Evolutionary conservation across 2,797 vertebrate genomes (phyloP).

Genomic region (Arrhamphus sclerolepis): DNA sequence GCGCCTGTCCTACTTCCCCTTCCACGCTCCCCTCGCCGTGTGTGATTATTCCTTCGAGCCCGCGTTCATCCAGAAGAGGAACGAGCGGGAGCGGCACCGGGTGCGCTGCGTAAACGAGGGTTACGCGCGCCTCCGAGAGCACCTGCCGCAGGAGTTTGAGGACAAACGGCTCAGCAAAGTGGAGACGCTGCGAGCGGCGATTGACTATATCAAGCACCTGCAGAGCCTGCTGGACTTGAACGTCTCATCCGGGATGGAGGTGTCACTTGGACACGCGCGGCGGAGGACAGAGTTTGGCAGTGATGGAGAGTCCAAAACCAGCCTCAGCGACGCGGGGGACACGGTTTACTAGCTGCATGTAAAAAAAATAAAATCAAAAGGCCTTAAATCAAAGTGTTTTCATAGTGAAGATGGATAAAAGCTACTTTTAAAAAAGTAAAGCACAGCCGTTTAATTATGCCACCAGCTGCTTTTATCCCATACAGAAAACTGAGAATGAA

Average conservation of each 20-base stretch:
- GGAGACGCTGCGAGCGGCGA: constrained; percentile 92
- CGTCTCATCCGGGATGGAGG: constrained; percentile 51
- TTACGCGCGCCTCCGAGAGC: constrained; percentile 89
- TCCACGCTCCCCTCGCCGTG: constrained; percentile 55
- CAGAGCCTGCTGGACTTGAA: constrained; percentile 85
- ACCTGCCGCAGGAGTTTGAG: constrained; percentile 87
- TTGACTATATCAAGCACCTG: constrained; percentile 91
- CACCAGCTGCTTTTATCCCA: no score
- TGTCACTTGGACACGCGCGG: constrained; percentile 36
- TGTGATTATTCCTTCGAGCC: constrained; percentile 87
- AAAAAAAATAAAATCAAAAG: no score
- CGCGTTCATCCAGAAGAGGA: constrained; percentile 90
- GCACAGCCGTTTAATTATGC: no score
- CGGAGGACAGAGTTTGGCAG: constrained; percentile 60
- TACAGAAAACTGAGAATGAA: no score
- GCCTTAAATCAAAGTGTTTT: no score
- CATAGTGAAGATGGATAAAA: no score
- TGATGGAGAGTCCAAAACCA: constrained; percentile 69
- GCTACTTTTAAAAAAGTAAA: no score
- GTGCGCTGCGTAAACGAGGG: constrained; percentile 97
- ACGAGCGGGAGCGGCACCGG: constrained; percentile 90
- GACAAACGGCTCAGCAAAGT: constrained; percentile 92
- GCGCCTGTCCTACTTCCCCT: constrained; percentile 54
- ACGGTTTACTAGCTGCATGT: constrained; percentile 10
- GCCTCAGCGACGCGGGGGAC: constrained; percentile 55